Base-by-base conservation (phyloP, 2,797 vertebrate genomes). In the Hoplostethus mediterraneus region DNA sequence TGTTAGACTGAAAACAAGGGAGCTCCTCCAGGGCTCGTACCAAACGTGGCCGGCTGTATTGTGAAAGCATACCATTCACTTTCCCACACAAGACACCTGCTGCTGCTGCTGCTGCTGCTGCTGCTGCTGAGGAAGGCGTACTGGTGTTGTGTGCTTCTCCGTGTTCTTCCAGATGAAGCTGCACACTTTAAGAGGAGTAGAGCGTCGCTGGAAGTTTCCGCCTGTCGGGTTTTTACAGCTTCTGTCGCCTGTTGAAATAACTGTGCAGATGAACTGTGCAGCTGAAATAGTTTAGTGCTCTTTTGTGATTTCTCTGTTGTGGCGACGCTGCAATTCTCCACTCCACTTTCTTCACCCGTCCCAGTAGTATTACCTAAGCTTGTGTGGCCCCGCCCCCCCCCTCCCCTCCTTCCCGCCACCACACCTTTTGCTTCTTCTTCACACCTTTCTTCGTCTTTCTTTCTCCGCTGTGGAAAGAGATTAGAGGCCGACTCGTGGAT, bases 401-500 rank as follows among this genome's bases (percentile, higher is more conserved):
- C 21, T 1, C 21, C 21, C 21, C 21, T n/a, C n/a, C n/a, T n/a
- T n/a, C n/a, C n/a, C n/a, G n/a, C n/a, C 33, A 69, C 62, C 57
- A 61, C 68, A 71, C 68, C 74, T 61, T 56, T 57, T 75, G 60
- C 54, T 42, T 83, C 63, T 65, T 47, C 38, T 63, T 13, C 16
- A 58, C 25, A 65, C 70, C 67, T 77, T 65, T 77, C 40, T 64
- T 68, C 36, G 14, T 52, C 40, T 16, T 5, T 1, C 47, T 6
- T 16, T 0, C 25, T 16, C 12, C 54, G 62, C 63, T 74, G 38
- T 0, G 44, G 71, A 21, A 30, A 74, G 64, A 68, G 71, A 82
- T 88, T 81, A 77, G 57, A 87, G 44, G 60, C 58, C 75, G 77
- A 80, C 67, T 75, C 67, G 73, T 75, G 83, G 71, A 83, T 84